Percentiles rank a stretch among this genome's conserved stretches.
phyloP scores from a whole-genome alignment of 1,140 invertebrate genomes.

The Nasonia giraulti region DNA sequence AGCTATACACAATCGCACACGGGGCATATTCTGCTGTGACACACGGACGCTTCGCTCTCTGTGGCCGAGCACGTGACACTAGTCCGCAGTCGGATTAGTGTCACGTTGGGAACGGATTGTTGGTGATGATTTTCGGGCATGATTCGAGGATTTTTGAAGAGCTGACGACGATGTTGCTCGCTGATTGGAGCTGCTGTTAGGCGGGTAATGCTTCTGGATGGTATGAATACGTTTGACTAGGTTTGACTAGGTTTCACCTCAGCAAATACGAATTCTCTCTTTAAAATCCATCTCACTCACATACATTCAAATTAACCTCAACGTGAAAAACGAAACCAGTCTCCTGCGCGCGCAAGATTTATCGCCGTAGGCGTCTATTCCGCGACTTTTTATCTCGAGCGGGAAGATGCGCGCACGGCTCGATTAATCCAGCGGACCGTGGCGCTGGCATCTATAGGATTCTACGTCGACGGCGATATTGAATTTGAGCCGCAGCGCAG shows the following conservation, averaged over 20 bases:
- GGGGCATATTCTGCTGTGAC: slow-evolving; percentile 66
- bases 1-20: slow-evolving; percentile 66
- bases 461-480: slow-evolving; percentile 29
- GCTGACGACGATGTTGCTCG: neutral
- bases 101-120: neutral
- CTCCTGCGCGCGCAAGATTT: too few species aligned
- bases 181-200: neutral
- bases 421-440: neutral
- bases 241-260: neutral
- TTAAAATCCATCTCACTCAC: too few species aligned
- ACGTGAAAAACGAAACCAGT: too few species aligned
- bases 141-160: neutral
- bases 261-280: too few species aligned
- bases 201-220: neutral
- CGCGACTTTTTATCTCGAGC: neutral
- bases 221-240: too few species aligned
- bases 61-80: too few species aligned
- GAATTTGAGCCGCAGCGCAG: neutral
- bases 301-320: too few species aligned
- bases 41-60: slow-evolving; percentile 3
- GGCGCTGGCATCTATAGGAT: neutral
- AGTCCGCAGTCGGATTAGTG: neutral
- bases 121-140: neutral
- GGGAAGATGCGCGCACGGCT: neutral
- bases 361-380: neutral